Percentiles rank a stretch among this genome's conserved stretches.
Evolutionary conservation across 1,140 invertebrate genomes (phyloP).

Genomic region (Meloidogyne hapla): DNA sequence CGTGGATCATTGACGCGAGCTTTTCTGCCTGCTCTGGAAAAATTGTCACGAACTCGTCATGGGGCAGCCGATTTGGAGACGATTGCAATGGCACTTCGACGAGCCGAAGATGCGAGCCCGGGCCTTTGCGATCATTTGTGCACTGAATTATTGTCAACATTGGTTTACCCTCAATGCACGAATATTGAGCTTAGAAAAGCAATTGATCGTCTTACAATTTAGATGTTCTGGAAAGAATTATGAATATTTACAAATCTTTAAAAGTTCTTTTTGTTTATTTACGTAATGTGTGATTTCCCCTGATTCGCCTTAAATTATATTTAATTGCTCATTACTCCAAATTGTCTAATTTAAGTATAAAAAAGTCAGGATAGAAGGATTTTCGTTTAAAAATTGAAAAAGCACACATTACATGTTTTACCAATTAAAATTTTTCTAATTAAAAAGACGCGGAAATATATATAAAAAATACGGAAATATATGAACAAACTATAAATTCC

Average conservation of each 20-base stretch:
- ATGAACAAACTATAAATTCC: too few relatives aligned
- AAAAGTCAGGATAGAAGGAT: too few relatives aligned
- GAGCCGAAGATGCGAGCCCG: slow-evolving; percentile 52
- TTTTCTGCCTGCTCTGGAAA: slow-evolving; percentile 58
- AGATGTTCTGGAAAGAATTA: slow-evolving; percentile 4
- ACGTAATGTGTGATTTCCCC: too few relatives aligned
- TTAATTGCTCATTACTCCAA: too few relatives aligned
- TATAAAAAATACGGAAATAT: too few relatives aligned
- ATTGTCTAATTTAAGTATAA: too few relatives aligned
- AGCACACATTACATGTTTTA: too few relatives aligned
- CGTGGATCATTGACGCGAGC: slow-evolving; percentile 53
- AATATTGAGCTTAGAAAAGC: slow-evolving; percentile 46
- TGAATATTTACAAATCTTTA: background rate
- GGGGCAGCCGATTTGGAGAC: slow-evolving; percentile 48
- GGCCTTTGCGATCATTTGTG: slow-evolving; percentile 60
- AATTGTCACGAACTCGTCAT: slow-evolving; percentile 58
- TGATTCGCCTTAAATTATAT: too few relatives aligned
- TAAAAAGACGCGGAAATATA: too few relatives aligned
- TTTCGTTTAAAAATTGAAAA: too few relatives aligned
- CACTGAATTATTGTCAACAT: slow-evolving; percentile 54
- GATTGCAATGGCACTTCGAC: slow-evolving; percentile 49
- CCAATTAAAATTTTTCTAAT: too few relatives aligned
- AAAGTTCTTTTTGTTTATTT: background rate
- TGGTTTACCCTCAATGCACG: slow-evolving; percentile 51
- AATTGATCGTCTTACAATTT: slow-evolving; percentile 50